Evolutionary conservation across 2,888 invertebrate species (phyloP).

Genomic region (Eretmocerus hayati): DNA sequence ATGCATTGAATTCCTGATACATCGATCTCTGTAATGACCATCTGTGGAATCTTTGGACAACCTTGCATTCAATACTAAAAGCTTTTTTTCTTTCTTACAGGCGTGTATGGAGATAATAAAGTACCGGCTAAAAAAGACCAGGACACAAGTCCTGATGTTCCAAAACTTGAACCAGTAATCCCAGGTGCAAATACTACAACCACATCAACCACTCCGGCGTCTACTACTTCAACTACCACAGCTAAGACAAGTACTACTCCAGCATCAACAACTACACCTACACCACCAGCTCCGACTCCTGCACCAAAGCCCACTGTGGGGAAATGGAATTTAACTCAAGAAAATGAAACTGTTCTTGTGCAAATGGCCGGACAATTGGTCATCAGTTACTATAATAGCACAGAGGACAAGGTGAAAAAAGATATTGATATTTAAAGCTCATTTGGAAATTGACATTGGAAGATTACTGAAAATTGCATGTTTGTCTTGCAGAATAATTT

Average conservation of each 20-base stretch:
- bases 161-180: neutral
- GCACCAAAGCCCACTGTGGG: conserved; percentile 43
- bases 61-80: too few relatives aligned
- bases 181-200: neutral
- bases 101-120: too few relatives aligned
- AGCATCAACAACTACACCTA: conserved; percentile 36
- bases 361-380: conserved; percentile 63
- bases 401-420: conserved; percentile 37
- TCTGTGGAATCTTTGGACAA: too few relatives aligned
- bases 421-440: too few relatives aligned
- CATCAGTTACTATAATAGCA: conserved; percentile 50
- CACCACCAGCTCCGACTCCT: conserved; percentile 28
- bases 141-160: too few relatives aligned
- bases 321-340: conserved; percentile 48
- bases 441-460: too few relatives aligned
- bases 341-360: conserved; percentile 55
- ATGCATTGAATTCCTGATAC: neutral
- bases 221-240: conserved; percentile 26
- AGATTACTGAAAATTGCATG: too few relatives aligned
- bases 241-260: conserved; percentile 40
- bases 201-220: neutral
- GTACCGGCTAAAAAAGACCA: too few relatives aligned
- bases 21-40: neutral
- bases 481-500: conserved; percentile 9
- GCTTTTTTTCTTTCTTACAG: too few relatives aligned